phyloP scores from a whole-genome alignment of 2,888 invertebrate genomes.

The Drosophila acutilabella region DNA sequence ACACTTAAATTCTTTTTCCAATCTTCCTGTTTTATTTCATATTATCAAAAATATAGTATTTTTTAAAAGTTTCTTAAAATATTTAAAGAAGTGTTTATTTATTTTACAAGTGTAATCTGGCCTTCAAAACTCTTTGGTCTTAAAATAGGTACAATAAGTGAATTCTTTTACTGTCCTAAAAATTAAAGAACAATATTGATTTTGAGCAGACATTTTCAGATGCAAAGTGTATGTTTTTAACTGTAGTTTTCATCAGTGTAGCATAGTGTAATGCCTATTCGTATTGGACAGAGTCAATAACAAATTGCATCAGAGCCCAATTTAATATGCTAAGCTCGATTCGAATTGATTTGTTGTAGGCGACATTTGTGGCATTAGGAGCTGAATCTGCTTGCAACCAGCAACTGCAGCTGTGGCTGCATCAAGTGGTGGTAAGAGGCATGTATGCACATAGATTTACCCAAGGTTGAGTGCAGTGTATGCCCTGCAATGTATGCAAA shows the following conservation, averaged over 20 bases:
- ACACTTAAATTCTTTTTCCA: too few relatives aligned
- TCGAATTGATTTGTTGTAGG: constrained; percentile 74
- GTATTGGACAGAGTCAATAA: constrained; percentile 12
- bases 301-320: constrained; percentile 47
- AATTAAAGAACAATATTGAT: too few relatives aligned
- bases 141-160: too few relatives aligned
- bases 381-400: constrained; percentile 36
- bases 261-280: neutral
- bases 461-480: constrained; percentile 19
- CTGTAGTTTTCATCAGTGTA: neutral
- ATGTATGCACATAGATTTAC: neutral
- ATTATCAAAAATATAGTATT: too few relatives aligned
- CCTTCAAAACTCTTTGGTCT: too few relatives aligned
- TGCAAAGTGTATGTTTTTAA: too few relatives aligned
- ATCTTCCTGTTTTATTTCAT: too few relatives aligned
- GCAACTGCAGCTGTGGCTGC: constrained; percentile 18
- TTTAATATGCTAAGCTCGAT: constrained; percentile 64
- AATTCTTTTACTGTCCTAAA: too few relatives aligned
- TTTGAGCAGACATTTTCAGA: too few relatives aligned
- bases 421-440: constrained; percentile 13
- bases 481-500: constrained; percentile 64
- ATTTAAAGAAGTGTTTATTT: too few relatives aligned
- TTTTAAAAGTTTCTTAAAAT: too few relatives aligned
- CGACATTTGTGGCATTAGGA: constrained; percentile 54
- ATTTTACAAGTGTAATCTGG: too few relatives aligned